Conservation (phyloP, 1,140 invertebrate genomes). For the Drosophila arawakana region DNA sequence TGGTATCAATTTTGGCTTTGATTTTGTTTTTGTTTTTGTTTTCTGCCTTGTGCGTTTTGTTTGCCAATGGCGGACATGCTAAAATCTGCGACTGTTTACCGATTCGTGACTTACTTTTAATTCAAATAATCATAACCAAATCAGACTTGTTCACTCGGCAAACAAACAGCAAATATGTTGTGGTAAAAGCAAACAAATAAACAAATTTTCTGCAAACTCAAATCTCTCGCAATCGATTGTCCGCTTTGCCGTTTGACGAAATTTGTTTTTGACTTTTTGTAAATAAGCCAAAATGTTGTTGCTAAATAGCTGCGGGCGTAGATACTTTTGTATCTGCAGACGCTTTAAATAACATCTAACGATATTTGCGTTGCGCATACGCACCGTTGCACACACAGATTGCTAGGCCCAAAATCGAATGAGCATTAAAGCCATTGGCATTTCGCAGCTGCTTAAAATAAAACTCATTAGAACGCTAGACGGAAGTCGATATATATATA, state of each 20-base stretch:
- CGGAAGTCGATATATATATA: not conserved
- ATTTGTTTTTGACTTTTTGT: conserved; percentile 11
- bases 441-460: conserved; percentile 10
- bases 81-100: conserved; percentile 63
- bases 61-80: conserved; percentile 54
- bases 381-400: conserved; percentile 58
- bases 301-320: not conserved
- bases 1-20: not conserved
- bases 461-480: not conserved
- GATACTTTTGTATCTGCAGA: conserved; percentile 9
- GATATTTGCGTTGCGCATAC: conserved; percentile 43
- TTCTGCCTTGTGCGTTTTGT: not conserved
- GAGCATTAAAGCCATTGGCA: conserved; percentile 16
- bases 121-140: conserved; percentile 73
- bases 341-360: conserved; percentile 17
- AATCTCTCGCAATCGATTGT: conserved; percentile 22
- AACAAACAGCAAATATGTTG: not conserved
- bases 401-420: conserved; percentile 13
- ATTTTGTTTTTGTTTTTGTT: not conserved
- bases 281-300: not conserved
- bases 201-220: conserved; percentile 23
- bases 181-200: not conserved
- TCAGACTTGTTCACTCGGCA: conserved; percentile 61
- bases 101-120: conserved; percentile 80
- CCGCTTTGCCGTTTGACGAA: conserved; percentile 26